Conservation (phyloP, 2,797 vertebrate species). For the Fringilla coelebs region DNA sequence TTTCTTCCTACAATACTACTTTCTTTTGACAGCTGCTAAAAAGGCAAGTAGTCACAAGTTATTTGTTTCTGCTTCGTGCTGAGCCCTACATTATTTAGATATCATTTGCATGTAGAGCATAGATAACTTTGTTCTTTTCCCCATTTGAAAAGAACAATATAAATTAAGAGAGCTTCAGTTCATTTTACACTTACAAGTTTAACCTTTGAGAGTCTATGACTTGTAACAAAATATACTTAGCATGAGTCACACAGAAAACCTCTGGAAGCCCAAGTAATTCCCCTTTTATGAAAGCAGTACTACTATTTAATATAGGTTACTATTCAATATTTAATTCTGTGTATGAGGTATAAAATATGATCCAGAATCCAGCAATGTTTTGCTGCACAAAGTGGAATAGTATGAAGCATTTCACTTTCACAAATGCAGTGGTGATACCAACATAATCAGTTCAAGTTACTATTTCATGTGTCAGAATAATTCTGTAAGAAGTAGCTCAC, state of each 20-base stretch:
- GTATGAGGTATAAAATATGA: background rate
- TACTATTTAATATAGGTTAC: background rate
- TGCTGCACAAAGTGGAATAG: slow-evolving; percentile 12
- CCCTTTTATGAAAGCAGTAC: background rate
- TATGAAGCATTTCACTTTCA: slow-evolving; percentile 20
- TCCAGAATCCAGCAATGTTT: background rate
- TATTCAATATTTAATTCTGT: background rate
- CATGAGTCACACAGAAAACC: background rate
- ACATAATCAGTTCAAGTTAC: slow-evolving; percentile 11
- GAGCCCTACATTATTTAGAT: slow-evolving; percentile 57
- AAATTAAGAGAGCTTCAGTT: slow-evolving; percentile 30
- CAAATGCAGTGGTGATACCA: slow-evolving; percentile 8
- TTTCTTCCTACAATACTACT: slow-evolving; percentile 42
- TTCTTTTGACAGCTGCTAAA: slow-evolving; percentile 65
- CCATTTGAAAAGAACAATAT: slow-evolving; percentile 35
- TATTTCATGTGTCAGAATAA: background rate
- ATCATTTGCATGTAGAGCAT: slow-evolving; percentile 55
- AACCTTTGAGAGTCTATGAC: background rate
- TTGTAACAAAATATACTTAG: background rate
- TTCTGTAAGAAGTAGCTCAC: background rate
- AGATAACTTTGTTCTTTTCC: slow-evolving; percentile 7
- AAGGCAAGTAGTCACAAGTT: slow-evolving; percentile 68
- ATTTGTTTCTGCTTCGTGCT: slow-evolving; percentile 60
- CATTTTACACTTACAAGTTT: slow-evolving; percentile 35
- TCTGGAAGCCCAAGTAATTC: background rate